Evolutionary conservation across 2,797 vertebrate species (phyloP), one percentile per base, ranked within the genome.

Genomic region (Lycodopsis pacificus): DNA sequence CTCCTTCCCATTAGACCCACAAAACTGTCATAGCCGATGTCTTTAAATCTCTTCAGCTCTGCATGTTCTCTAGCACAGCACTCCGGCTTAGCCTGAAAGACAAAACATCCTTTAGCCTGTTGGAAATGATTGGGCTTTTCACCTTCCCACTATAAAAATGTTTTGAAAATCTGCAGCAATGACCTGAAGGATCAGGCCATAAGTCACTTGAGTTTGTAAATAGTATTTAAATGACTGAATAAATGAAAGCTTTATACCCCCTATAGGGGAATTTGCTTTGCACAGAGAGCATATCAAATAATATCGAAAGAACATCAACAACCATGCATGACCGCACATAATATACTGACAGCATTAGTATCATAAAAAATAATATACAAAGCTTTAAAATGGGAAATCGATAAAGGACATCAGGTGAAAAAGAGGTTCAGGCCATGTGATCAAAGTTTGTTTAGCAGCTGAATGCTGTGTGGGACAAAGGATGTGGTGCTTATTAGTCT

Each of bases 1-100:
- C 93, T 94, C 59, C 84, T 90, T 51, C 94, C 94, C 91, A 94
- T 93, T 3, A 94, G 86, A 76, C 95, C 85, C 65, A 94, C 79
- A 81, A 95, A 95, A 65, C 71, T 89, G 83, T 93, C 88, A 36
- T 92, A 86, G 80, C 94, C 86, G 0, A 87, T 7, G 63, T 91
- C 88, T 61, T 78, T 66, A 61, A 73, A 86, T 59, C 87, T 87
- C 77, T 92, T 94, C 49, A 80, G 7, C 25, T 32, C 48, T 32
- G 65, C 27, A 17, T 58, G 67, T 54, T 69, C 63, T 17, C 7
- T 22, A 9, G 9, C 40, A 15, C 79, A 65, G 63, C 54, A 56
- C 27, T 78, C 49, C 4, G 53, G 20, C 7, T 36, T 73, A 25
- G 4, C 27, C 88, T 90, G 61, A 58, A 68, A 79, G 25, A 63